Conservation (phyloP, 1,140 invertebrate species). For the Drosophila carrolli region DNA sequence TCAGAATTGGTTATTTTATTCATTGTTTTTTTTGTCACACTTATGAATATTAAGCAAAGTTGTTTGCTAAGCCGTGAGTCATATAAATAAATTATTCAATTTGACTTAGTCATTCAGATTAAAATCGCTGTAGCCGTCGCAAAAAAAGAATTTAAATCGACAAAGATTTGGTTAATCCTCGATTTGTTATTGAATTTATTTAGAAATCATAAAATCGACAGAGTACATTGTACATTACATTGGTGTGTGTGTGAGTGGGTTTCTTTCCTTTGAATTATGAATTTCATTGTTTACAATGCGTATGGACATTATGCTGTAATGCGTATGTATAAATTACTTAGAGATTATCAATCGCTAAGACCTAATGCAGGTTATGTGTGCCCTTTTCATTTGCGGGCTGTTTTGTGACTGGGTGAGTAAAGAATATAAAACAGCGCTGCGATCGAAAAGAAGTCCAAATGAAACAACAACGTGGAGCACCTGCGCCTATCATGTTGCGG, state of each 20-base stretch:
- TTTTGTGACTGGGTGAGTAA: slow-evolving; percentile 49
- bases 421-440: slow-evolving; percentile 44
- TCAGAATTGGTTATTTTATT: not conserved
- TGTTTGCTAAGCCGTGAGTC: not conserved
- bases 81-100: not conserved
- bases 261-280: slow-evolving; percentile 40
- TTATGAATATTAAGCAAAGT: not conserved
- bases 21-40: not conserved
- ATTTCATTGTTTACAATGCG: slow-evolving; percentile 36
- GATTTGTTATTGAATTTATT: slow-evolving; percentile 68
- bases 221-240: slow-evolving; percentile 69
- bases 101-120: not conserved
- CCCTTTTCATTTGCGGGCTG: slow-evolving; percentile 27
- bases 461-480: slow-evolving; percentile 60
- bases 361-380: slow-evolving; percentile 63
- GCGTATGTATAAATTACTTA: slow-evolving; percentile 76
- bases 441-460: slow-evolving; percentile 52
- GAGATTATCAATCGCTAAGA: slow-evolving; percentile 73
- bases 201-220: slow-evolving; percentile 75
- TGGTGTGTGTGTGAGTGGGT: slow-evolving; percentile 38
- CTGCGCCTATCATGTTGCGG: slow-evolving; percentile 61
- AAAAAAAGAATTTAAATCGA: no score
- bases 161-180: slow-evolving; percentile 2
- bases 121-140: not conserved
- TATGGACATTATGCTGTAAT: slow-evolving; percentile 54